Evolutionary conservation across 2,113 vertebrate species (phyloP).

Genomic region (Equus przewalskii): DNA sequence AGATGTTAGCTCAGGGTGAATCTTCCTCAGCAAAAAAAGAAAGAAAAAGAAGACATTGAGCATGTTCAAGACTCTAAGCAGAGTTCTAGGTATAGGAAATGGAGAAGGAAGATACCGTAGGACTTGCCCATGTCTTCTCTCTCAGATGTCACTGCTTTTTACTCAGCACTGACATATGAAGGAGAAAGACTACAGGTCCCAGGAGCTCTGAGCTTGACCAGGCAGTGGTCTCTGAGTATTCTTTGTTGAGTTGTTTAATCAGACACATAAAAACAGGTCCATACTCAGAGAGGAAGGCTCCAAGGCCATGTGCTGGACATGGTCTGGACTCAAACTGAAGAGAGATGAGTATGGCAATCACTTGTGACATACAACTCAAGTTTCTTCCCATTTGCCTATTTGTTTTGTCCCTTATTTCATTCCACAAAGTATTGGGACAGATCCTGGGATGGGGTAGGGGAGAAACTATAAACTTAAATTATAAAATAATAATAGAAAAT

Average conservation of each 20-base stretch:
- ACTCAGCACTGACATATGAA: background rate
- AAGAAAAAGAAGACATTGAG: background rate
- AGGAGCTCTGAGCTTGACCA: background rate
- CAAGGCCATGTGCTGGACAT: background rate
- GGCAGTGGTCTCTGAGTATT: background rate
- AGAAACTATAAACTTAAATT: background rate
- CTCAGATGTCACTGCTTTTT: background rate
- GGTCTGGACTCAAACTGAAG: background rate
- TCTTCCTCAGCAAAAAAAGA: too few relatives aligned
- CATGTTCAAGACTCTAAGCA: background rate
- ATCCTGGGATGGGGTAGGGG: background rate
- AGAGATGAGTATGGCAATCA: background rate
- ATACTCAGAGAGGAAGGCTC: background rate
- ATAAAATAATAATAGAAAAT: slow-evolving; percentile 44
- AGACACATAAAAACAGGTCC: background rate
- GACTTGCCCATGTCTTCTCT: background rate
- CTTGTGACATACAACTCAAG: background rate
- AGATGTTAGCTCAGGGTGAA: too few relatives aligned
- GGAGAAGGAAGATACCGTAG: background rate
- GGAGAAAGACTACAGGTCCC: background rate
- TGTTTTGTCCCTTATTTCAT: background rate
- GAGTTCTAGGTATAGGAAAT: background rate
- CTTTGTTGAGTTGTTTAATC: background rate
- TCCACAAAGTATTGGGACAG: background rate
- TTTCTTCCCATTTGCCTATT: background rate